Evolutionary conservation across 1,140 invertebrate species (phyloP), one percentile per base, ranked within the genome.

Genomic region (Lucilia sericata): DNA sequence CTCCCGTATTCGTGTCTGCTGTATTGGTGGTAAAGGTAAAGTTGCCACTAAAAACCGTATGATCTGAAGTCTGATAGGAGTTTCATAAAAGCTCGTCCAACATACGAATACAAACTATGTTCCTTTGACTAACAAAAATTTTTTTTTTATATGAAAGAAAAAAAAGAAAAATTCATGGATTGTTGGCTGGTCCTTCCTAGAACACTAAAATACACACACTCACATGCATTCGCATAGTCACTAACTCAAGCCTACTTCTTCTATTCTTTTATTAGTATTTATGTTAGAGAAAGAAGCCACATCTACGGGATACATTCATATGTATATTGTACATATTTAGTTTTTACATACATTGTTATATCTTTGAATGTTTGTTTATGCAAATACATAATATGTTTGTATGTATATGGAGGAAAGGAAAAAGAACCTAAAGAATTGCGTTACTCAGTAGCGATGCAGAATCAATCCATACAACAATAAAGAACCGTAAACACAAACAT

Each of bases 1-100:
- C 42, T 42, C 42, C 42, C 5, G 42, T 42, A 10, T 5, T 70
- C 21, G 19, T 21, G 5, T 49, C 49, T 49, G 75, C 2, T 7
- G 65, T 21, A 70, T 25, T 80, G 42, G n/a, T 80, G 76, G 21
- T 80, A 80, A 80, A 80, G 19, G 76, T 80, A 80, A 80, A 80
- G 21, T 21, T 80, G 47, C 76, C 19, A 80, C 19, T 49, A 80
- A 80, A 80, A 80, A 80, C 25, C 76, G 76, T 49, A 80, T 49
- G 19, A 21, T 80, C 42, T 80, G 76, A 80, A 80, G 76, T 80
- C 47, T 80, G 76, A 51, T 49, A 49, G 42, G 76, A 80, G 76
- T 47, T 25, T 49, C 76, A 80, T 21, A 49, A 70, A 70, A 70
- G 5, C 21, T n/a, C 21, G 8, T 70, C n/a, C 65, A 70, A 21